phyloP scores from a whole-genome alignment of 2,797 vertebrate species.

The Sciurus carolinensis region DNA sequence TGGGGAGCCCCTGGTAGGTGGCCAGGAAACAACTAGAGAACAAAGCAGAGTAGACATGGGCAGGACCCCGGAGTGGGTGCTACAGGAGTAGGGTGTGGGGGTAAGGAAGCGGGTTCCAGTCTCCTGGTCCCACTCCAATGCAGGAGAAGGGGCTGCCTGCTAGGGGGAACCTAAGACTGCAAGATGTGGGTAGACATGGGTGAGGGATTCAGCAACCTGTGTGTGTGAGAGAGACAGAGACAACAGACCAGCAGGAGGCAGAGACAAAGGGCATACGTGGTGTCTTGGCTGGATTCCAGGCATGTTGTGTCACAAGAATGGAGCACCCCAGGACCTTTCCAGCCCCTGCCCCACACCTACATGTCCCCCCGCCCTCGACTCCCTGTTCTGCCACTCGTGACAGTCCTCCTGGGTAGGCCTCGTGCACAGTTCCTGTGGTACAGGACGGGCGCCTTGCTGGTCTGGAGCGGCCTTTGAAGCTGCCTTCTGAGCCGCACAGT shows the following conservation, averaged over 20 bases:
- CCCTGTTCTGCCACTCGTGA: neutral
- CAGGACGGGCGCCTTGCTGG: neutral
- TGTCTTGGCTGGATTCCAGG: neutral
- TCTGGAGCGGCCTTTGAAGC: conserved; percentile 66
- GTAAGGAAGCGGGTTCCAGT: neutral
- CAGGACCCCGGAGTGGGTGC: neutral
- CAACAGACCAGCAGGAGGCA: neutral
- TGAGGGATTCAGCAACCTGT: too few species aligned
- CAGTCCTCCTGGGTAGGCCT: neutral
- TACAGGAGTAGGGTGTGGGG: neutral
- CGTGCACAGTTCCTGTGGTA: neutral
- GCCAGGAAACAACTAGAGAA: neutral
- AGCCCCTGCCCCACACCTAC: neutral
- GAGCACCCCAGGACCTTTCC: neutral
- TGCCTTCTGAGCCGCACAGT: neutral
- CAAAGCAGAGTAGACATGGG: neutral
- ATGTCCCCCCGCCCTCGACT: neutral
- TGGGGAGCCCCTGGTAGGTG: neutral
- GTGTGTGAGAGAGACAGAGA: too few species aligned
- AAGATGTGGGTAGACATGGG: too few species aligned
- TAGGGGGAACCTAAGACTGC: neutral
- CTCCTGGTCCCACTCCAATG: neutral
- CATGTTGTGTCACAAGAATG: neutral
- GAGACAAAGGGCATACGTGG: neutral
- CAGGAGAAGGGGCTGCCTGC: neutral